These are phyloP conservation scores for Graphium colonna DNA, from an alignment of 2,888 invertebrate genomes.

Conservation along the genomic window DNA sequence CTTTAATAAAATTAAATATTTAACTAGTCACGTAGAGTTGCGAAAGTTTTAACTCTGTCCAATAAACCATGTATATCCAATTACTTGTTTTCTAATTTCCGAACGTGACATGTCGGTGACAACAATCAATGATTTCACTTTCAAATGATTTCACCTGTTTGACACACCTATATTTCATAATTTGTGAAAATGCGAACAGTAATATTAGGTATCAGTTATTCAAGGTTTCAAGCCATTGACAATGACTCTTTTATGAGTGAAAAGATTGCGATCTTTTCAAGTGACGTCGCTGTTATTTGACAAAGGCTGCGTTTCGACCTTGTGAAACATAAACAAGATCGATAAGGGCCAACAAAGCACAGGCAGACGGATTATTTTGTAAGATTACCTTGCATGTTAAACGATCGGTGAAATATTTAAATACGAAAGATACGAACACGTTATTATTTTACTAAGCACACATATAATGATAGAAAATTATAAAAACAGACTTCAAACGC, in stretches of 20 bases:
- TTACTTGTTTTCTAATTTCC: slow-evolving; percentile 2
- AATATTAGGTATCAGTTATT: slow-evolving; percentile 32
- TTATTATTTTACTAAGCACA: too few species aligned
- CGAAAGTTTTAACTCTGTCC: too few species aligned
- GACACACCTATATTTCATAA: slow-evolving; percentile 40
- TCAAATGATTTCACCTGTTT: slow-evolving; percentile 41
- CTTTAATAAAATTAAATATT: too few species aligned
- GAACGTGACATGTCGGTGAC: not conserved
- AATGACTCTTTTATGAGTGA: slow-evolving; percentile 13
- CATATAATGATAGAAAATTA: too few species aligned
- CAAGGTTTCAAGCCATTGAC: slow-evolving; percentile 39
- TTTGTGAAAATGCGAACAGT: slow-evolving; percentile 50
- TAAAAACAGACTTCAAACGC: too few species aligned
- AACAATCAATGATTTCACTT: not conserved
- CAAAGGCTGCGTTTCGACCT: not conserved
- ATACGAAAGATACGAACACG: too few species aligned
- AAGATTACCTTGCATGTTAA: too few species aligned
- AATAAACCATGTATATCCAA: not conserved
- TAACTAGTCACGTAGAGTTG: too few species aligned
- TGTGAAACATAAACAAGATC: not conserved
- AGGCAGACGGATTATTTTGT: slow-evolving; percentile 4
- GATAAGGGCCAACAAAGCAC: not conserved
- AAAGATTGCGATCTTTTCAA: not conserved
- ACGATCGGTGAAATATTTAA: too few species aligned
- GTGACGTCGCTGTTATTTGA: not conserved